Percentiles rank a stretch among this genome's conserved stretches.
These are phyloP conservation scores for Volucella inanis DNA, from an alignment of 2,888 invertebrate species.

Conservation along the genomic window DNA sequence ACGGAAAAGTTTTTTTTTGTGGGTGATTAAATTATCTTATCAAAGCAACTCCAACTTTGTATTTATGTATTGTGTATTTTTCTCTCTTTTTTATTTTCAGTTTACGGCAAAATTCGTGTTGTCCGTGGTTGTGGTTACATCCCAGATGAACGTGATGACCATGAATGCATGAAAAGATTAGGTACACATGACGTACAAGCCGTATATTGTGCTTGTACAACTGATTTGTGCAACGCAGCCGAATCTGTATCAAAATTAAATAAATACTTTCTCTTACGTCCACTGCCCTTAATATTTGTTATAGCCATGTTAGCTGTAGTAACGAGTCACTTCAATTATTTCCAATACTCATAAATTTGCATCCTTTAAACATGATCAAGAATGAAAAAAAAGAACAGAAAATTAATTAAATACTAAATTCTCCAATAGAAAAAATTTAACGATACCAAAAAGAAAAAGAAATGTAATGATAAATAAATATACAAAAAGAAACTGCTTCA, in stretches of 20 bases:
- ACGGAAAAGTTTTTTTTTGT: too few relatives aligned
- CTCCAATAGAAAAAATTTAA: slow-evolving; percentile 24
- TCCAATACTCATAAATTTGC: slow-evolving; percentile 77
- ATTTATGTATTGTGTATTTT: neutral
- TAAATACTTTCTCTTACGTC: slow-evolving; percentile 77
- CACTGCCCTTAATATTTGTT: slow-evolving; percentile 77
- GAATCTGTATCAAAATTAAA: slow-evolving; percentile 77
- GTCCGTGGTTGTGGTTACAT: slow-evolving; percentile 92
- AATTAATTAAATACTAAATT: slow-evolving; percentile 62
- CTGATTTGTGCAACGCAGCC: slow-evolving; percentile 89
- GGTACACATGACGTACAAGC: slow-evolving; percentile 90
- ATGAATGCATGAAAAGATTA: slow-evolving; percentile 87
- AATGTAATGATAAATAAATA: slow-evolving; percentile 50
- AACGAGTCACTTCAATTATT: slow-evolving; percentile 75
- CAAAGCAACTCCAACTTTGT: too few relatives aligned
- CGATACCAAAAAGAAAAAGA: slow-evolving; percentile 48
- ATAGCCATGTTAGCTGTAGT: slow-evolving; percentile 77
- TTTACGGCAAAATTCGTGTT: slow-evolving; percentile 89
- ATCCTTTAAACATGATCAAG: slow-evolving; percentile 23
- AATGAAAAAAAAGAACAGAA: slow-evolving; percentile 61
- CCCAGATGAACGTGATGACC: slow-evolving; percentile 86
- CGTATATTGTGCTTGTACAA: slow-evolving; percentile 90
- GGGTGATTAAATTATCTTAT: too few relatives aligned
- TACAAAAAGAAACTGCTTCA: slow-evolving; percentile 61
- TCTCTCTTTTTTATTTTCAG: slow-evolving; percentile 84